Percentiles rank a stretch among this genome's conserved stretches.
These are phyloP conservation scores for Muntiacus reevesi DNA, from an alignment of 2,113 vertebrate species.

Conservation along the genomic window DNA sequence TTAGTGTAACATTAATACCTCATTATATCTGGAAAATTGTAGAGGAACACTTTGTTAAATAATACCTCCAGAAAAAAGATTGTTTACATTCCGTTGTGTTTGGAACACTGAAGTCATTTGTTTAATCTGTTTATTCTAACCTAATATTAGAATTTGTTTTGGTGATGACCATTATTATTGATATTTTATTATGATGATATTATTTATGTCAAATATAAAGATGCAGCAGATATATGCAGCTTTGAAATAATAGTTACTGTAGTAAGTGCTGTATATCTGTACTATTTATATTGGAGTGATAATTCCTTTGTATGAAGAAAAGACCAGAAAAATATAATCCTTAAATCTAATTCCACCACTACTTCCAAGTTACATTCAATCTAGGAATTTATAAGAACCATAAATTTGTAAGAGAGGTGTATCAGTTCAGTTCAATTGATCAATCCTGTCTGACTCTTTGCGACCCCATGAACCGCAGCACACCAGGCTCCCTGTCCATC, in stretches of 20 bases:
- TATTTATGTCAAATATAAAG: constrained; percentile 1
- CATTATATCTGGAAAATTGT: constrained; percentile 8
- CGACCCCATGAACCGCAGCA: too few relatives aligned
- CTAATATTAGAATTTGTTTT: constrained; percentile 13
- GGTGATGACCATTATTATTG: constrained; percentile 14
- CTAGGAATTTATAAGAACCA: not conserved
- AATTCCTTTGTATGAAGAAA: not conserved
- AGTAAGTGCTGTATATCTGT: not conserved
- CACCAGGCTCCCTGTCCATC: too few relatives aligned
- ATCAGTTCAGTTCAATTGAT: not conserved
- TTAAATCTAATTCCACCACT: not conserved
- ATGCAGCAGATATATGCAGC: not conserved
- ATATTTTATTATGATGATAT: not conserved
- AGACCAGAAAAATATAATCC: not conserved
- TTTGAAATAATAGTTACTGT: not conserved
- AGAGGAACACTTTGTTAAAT: constrained; percentile 22
- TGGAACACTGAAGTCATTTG: not conserved
- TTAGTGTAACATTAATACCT: not conserved
- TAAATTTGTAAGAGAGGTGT: not conserved
- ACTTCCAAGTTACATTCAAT: not conserved
- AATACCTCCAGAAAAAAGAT: not conserved
- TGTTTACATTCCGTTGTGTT: constrained; percentile 1
- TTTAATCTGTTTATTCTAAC: not conserved
- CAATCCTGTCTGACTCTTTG: too few relatives aligned
- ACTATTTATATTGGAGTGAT: not conserved